A percentile compares a stretch with the other conserved stretches of the same genome.
These are phyloP conservation scores for Tenualosa thibaudeaui DNA, from an alignment of 2,797 vertebrate genomes.

Conservation along the genomic window DNA sequence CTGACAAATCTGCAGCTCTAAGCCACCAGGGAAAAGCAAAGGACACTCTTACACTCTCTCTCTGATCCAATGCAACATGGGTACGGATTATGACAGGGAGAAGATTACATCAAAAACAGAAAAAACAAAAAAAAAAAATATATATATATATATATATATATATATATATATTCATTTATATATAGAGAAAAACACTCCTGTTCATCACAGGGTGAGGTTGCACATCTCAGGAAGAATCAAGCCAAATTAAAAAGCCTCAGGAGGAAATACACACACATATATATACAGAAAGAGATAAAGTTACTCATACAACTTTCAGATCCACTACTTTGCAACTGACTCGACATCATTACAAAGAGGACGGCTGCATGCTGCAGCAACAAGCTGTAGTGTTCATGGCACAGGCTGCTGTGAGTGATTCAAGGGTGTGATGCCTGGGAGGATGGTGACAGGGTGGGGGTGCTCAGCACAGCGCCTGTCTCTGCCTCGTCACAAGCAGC, in stretches of 20 bases:
- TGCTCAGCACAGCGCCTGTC: not conserved
- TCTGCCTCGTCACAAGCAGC: slow-evolving; percentile 37
- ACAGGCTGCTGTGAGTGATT: not conserved
- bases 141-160: too few species aligned
- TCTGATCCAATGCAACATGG: not conserved
- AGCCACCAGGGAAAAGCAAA: not conserved
- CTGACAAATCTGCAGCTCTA: not conserved
- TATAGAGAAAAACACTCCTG: too few species aligned
- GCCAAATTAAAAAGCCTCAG: not conserved
- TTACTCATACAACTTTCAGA: not conserved
- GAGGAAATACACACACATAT: slow-evolving; percentile 35
- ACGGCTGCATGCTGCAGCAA: not conserved
- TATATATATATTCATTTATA: too few species aligned
- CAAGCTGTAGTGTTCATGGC: not conserved
- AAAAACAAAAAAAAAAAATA: too few species aligned
- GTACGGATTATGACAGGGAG: not conserved
- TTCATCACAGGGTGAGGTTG: too few species aligned
- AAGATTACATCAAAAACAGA: not conserved
- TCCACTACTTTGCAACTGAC: not conserved
- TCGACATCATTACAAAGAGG: not conserved
- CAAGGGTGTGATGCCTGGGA: not conserved
- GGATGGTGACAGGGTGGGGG: not conserved
- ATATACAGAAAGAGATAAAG: not conserved
- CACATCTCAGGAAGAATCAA: too few species aligned
- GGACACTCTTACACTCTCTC: not conserved